Conservation (phyloP, 2,797 vertebrate species). For the Austrolebias charrua region DNA sequence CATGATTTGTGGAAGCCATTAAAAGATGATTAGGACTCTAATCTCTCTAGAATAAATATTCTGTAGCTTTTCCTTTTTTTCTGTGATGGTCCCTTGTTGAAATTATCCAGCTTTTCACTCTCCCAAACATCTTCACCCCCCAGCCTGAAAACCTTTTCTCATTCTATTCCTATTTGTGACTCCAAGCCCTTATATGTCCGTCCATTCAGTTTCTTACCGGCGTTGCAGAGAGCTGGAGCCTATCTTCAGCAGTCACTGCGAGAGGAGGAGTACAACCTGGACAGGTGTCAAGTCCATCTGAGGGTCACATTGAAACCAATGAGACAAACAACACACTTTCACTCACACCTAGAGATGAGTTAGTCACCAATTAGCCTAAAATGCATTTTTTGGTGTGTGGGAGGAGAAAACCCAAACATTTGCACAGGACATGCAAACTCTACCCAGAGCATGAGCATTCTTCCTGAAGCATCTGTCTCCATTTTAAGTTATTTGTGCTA, state of each 20-base stretch:
- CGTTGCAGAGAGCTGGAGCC: no score
- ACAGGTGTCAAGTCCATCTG: no score
- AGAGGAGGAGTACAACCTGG: no score
- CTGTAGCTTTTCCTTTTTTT: slow-evolving; percentile 20
- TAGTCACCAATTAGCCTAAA: no score
- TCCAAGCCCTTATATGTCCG: slow-evolving; percentile 1
- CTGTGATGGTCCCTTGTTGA: slow-evolving; percentile 71
- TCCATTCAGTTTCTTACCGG: not conserved
- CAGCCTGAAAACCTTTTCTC: slow-evolving; percentile 6
- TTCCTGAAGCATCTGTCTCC: not conserved
- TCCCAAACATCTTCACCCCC: slow-evolving; percentile 5
- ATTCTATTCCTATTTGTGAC: slow-evolving; percentile 4
- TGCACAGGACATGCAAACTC: no score
- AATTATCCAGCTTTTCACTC: slow-evolving; percentile 16
- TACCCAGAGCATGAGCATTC: not conserved
- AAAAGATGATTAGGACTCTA: slow-evolving; percentile 14
- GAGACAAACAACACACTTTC: no score
- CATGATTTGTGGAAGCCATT: slow-evolving; percentile 13
- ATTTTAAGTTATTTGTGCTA: not conserved
- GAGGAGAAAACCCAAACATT: no score
- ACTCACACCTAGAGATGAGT: no score
- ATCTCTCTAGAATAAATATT: slow-evolving; percentile 19
- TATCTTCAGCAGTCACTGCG: no score
- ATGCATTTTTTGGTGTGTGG: no score
- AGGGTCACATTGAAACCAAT: no score